phyloP scores from a whole-genome alignment of 2,113 vertebrate species.

The Phalacrocorax carbo region DNA sequence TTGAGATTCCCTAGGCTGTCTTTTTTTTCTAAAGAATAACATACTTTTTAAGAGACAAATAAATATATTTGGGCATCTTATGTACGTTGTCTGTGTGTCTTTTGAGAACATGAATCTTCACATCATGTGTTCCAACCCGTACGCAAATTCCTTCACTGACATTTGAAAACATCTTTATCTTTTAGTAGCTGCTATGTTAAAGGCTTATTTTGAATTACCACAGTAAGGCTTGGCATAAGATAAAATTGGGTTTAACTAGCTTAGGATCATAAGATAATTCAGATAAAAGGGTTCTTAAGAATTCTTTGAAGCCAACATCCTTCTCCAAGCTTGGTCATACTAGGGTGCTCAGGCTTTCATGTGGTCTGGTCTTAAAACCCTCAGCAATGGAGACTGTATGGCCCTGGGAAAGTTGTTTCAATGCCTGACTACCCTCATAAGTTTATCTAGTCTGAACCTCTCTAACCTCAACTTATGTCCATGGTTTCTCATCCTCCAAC shows the following conservation, averaged over 20 bases:
- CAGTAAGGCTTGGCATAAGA: not conserved
- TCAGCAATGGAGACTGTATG: not conserved
- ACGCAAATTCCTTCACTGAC: not conserved
- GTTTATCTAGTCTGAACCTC: not conserved
- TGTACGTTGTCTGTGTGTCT: not conserved
- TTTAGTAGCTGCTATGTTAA: not conserved
- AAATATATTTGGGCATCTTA: slow-evolving; percentile 59
- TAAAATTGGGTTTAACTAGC: not conserved
- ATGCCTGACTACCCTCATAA: not conserved
- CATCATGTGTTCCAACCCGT: not conserved
- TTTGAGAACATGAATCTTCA: not conserved
- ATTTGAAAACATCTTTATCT: not conserved
- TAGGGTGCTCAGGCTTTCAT: not conserved
- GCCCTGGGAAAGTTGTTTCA: not conserved
- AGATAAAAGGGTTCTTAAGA: not conserved
- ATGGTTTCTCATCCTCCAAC: not conserved
- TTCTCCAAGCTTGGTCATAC: not conserved
- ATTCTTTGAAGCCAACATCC: not conserved
- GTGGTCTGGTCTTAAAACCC: not conserved
- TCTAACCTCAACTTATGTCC: not conserved
- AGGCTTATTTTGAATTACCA: not conserved
- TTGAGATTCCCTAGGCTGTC: not conserved
- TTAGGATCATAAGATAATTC: not conserved
- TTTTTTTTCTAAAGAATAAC: slow-evolving; percentile 24
- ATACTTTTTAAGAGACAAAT: slow-evolving; percentile 44